A percentile compares a stretch with the other conserved stretches of the same genome.
Conservation (phyloP, 1,140 invertebrate genomes). For the Temnothorax curvispinosus region DNA sequence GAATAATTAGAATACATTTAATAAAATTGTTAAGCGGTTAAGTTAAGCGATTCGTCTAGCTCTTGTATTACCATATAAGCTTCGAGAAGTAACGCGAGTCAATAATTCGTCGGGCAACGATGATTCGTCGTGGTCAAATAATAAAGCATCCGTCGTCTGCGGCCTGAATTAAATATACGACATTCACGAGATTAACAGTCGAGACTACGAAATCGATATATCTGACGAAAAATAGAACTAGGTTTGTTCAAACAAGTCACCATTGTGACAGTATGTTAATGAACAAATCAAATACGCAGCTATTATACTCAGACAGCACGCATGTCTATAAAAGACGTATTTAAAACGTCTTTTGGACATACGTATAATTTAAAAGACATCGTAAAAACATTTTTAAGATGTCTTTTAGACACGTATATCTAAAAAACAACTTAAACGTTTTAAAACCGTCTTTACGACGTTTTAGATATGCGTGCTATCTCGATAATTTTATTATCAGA, state of each 20-base stretch:
- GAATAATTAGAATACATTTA: not conserved
- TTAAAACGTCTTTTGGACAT: too few species aligned
- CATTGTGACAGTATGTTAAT: not conserved
- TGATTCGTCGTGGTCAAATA: conserved; percentile 19
- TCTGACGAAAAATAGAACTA: conserved; percentile 12
- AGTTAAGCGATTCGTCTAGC: not conserved
- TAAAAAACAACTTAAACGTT: too few species aligned
- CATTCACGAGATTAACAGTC: conserved; percentile 29
- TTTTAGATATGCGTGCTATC: too few species aligned
- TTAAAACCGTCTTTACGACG: too few species aligned
- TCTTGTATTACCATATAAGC: not conserved
- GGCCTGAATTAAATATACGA: conserved; percentile 23
- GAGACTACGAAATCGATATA: conserved; percentile 25
- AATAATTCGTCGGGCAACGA: conserved; percentile 16
- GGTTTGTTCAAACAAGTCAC: not conserved
- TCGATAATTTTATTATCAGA: not conserved
- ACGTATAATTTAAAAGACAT: too few species aligned
- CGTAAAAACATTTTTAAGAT: too few species aligned
- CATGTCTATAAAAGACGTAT: too few species aligned
- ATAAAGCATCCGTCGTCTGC: conserved; percentile 27
- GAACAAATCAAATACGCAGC: not conserved
- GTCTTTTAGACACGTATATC: too few species aligned
- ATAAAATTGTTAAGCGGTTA: not conserved
- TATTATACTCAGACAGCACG: not conserved
- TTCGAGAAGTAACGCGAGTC: conserved; percentile 35